Evolutionary conservation across 2,797 vertebrate species (phyloP).

Genomic region (Anisognathus igniventris): DNA sequence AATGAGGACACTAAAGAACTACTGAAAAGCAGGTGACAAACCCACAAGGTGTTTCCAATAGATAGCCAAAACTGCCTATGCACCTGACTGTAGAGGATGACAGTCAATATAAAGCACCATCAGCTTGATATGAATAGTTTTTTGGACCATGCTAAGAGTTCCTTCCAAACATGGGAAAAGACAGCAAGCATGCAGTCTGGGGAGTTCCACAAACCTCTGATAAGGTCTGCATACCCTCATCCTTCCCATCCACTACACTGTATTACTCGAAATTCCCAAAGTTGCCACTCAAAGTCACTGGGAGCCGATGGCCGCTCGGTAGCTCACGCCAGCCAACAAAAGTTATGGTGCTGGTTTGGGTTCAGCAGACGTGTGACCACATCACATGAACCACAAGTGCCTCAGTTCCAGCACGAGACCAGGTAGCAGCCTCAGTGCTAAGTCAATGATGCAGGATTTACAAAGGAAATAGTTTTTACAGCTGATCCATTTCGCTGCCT

Average conservation of each 20-base stretch:
- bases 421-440: not conserved
- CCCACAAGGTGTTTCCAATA: not conserved
- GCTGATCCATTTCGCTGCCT: not conserved
- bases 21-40: not conserved
- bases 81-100: not conserved
- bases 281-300: not conserved
- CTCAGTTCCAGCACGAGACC: not conserved
- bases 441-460: not conserved
- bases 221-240: not conserved
- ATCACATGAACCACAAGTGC: conserved; percentile 24
- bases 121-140: not conserved
- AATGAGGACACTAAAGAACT: not conserved
- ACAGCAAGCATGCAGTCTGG: not conserved
- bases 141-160: not conserved
- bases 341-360: not conserved
- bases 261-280: not conserved
- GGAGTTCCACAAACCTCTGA: not conserved
- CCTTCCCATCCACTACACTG: not conserved
- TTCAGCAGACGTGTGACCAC: conserved; percentile 26
- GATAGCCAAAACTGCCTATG: not conserved
- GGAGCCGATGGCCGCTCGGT: not conserved
- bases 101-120: not conserved
- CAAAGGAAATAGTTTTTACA: not conserved
- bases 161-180: conserved; percentile 21
- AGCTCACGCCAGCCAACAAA: not conserved